Evolutionary conservation across 92 coral and sea anemone genomes (phyloP).

Genomic region (Desmophyllum pertusum): DNA sequence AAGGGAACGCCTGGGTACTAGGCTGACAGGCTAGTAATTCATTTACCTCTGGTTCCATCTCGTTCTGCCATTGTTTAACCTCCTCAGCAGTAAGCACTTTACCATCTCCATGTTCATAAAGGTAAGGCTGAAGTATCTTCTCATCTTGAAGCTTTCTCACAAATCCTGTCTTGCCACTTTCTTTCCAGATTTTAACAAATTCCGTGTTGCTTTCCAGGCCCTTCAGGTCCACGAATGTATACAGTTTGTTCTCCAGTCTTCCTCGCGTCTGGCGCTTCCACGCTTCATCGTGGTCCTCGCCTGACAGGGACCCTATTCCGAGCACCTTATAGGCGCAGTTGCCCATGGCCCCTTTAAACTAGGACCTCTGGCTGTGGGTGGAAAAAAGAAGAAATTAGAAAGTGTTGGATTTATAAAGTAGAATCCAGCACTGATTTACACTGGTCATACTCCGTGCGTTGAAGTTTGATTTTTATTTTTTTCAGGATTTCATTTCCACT

Average conservation of each 20-base stretch:
- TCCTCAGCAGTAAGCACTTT: conserved; percentile 61
- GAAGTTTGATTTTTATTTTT: too few relatives aligned
- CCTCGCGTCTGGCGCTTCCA: conserved; percentile 77
- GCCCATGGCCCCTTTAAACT: conserved; percentile 50
- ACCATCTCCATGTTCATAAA: conserved; percentile 75
- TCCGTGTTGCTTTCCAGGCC: conserved; percentile 56
- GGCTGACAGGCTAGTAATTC: too few relatives aligned
- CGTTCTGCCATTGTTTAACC: conserved; percentile 40
- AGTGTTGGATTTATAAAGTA: too few relatives aligned
- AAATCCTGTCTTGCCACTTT: conserved; percentile 47
- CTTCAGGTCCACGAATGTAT: conserved; percentile 70
- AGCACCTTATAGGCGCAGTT: conserved; percentile 54
- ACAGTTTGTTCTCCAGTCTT: conserved; percentile 59
- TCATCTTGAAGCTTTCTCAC: conserved; percentile 38
- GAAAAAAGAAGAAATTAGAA: neutral
- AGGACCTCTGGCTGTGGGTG: conserved; percentile 5
- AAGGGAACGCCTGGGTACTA: too few relatives aligned
- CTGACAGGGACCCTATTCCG: conserved; percentile 32
- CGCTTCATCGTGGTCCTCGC: conserved; percentile 48
- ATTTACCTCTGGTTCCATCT: conserved; percentile 38
- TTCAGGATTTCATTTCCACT: too few relatives aligned
- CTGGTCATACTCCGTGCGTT: too few relatives aligned
- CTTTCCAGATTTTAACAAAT: conserved; percentile 64
- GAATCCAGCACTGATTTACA: too few relatives aligned
- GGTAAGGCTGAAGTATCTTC: conserved; percentile 44